phyloP scores from a whole-genome alignment of 2,113 vertebrate species.

The Megaceryle torquata region DNA sequence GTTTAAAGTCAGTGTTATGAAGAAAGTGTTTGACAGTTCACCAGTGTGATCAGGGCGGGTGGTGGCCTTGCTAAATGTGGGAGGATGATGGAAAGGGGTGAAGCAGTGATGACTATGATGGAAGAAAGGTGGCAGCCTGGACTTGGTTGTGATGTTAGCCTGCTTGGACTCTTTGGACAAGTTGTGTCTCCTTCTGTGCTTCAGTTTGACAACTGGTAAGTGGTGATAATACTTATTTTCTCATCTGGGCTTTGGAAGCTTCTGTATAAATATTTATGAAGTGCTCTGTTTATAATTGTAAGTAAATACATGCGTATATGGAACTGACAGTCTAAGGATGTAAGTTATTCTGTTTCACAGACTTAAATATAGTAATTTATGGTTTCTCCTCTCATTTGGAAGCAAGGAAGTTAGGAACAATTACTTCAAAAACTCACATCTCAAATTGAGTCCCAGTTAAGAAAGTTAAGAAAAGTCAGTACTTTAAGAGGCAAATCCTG shows the following conservation, averaged over 20 bases:
- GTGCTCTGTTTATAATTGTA: neutral
- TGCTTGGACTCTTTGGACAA: neutral
- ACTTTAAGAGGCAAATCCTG: neutral
- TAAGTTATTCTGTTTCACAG: neutral
- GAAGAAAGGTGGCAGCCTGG: neutral
- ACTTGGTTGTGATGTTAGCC: neutral
- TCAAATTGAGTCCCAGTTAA: neutral
- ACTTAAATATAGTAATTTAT: neutral
- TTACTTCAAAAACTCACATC: neutral
- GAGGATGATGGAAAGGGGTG: neutral
- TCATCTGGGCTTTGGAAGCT: slow-evolving; percentile 9
- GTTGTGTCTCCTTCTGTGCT: neutral
- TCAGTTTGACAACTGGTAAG: neutral
- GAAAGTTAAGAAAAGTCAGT: neutral
- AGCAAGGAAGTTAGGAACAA: neutral
- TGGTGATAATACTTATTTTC: slow-evolving; percentile 21
- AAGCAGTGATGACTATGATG: neutral
- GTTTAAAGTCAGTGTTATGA: neutral
- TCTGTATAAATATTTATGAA: slow-evolving; percentile 36
- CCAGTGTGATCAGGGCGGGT: neutral
- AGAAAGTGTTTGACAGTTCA: neutral
- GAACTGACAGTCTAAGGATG: neutral
- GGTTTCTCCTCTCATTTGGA: neutral
- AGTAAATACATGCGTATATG: slow-evolving; percentile 8
- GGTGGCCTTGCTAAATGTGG: neutral